Conservation (phyloP, 2,113 vertebrate species). For the Alligator sinensis region DNA sequence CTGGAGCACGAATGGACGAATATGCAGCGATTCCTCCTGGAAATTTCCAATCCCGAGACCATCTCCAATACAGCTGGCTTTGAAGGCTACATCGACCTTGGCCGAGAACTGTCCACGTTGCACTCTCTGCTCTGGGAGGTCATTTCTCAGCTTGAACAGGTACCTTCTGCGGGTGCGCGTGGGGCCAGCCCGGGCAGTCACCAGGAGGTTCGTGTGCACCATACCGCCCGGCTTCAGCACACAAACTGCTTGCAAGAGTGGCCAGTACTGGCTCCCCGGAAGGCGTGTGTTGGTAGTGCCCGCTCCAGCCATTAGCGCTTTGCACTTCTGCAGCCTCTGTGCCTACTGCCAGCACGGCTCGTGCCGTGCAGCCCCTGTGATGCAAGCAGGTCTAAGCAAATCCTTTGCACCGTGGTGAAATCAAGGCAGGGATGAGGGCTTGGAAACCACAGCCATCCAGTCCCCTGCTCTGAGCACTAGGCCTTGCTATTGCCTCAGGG, state of each 20-base stretch:
- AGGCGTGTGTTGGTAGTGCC: not conserved
- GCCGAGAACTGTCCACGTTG: constrained; percentile 93
- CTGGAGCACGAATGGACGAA: constrained; percentile 97
- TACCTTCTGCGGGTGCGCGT: constrained; percentile 4
- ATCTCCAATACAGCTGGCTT: constrained; percentile 96
- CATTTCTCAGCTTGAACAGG: constrained; percentile 94
- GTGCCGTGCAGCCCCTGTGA: too few species aligned
- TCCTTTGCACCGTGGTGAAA: not conserved
- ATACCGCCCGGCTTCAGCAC: not conserved
- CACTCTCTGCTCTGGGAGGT: constrained; percentile 95
- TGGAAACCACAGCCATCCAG: not conserved
- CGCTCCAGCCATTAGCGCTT: too few species aligned
- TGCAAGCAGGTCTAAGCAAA: not conserved
- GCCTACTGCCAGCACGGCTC: not conserved
- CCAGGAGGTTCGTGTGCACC: fast-evolving
- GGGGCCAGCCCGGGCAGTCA: not conserved
- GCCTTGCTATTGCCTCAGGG: not conserved
- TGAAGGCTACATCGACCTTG: constrained; percentile 97
- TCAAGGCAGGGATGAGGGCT: not conserved
- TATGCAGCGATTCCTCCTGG: constrained; percentile 95
- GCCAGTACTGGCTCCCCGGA: not conserved
- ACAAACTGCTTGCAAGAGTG: not conserved
- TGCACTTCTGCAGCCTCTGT: not conserved
- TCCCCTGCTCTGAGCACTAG: not conserved
- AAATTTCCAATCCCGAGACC: constrained; percentile 97